Percentiles rank a stretch among this genome's conserved stretches.
Conservation (phyloP, 2,888 invertebrate species). For the Drosophila yooni region DNA sequence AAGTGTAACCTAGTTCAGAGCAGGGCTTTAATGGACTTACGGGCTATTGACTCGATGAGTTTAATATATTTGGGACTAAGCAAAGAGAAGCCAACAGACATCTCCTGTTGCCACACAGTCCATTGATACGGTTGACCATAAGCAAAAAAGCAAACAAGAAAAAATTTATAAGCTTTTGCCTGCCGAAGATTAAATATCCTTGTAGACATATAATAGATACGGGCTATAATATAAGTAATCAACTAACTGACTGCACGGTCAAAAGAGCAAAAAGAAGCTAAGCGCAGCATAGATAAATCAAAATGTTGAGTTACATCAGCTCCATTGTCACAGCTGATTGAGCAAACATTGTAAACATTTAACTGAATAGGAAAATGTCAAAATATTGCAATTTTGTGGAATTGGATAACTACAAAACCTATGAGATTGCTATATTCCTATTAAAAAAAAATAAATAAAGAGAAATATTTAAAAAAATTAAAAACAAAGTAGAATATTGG, state of each 20-base stretch:
- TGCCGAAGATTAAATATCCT: slow-evolving; percentile 13
- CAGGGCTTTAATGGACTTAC: slow-evolving; percentile 73
- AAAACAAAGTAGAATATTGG: not conserved
- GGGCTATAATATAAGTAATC: not conserved
- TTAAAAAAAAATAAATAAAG: not conserved
- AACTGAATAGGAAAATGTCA: not conserved
- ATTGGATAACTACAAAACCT: not conserved
- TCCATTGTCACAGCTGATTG: not conserved
- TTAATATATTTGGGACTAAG: slow-evolving; percentile 44
- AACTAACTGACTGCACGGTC: not conserved
- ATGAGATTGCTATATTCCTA: not conserved
- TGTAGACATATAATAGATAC: slow-evolving; percentile 3
- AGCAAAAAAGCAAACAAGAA: slow-evolving; percentile 10
- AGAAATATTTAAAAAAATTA: not conserved
- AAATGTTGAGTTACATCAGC: not conserved
- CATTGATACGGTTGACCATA: slow-evolving; percentile 54
- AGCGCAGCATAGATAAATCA: not conserved
- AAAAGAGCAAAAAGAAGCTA: not conserved
- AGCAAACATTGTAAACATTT: not conserved
- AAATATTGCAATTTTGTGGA: not conserved
- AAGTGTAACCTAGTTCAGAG: slow-evolving; percentile 69
- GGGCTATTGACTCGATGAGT: slow-evolving; percentile 70
- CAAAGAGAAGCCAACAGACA: slow-evolving; percentile 17
- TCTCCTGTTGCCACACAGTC: slow-evolving; percentile 14
- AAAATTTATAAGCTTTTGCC: not conserved